Conservation (phyloP, 2,888 invertebrate genomes). For the Calliopum simillimum region DNA sequence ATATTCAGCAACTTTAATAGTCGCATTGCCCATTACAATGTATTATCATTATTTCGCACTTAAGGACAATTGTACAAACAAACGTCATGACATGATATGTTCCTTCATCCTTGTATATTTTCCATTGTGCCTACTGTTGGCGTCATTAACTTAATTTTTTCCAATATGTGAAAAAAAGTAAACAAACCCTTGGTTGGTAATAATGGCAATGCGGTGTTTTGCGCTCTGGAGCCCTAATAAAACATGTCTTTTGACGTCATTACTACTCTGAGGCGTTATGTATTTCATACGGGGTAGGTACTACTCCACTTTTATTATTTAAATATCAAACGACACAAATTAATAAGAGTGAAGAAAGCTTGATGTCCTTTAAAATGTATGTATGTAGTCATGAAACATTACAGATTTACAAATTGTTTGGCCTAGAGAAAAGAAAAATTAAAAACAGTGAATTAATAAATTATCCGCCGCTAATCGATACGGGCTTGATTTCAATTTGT, state of each 20-base stretch:
- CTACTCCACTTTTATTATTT: too few relatives aligned
- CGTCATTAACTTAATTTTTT: conserved; percentile 12
- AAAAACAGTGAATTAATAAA: too few relatives aligned
- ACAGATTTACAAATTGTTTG: too few relatives aligned
- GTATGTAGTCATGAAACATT: too few relatives aligned
- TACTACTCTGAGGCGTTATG: background rate
- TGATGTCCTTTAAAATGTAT: too few relatives aligned
- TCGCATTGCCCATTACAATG: background rate
- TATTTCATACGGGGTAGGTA: background rate
- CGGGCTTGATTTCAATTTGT: background rate
- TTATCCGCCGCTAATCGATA: too few relatives aligned
- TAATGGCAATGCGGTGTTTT: conserved; percentile 19
- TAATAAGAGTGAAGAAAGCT: too few relatives aligned
- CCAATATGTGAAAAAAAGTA: background rate
- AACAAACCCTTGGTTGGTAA: background rate
- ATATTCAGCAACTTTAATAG: too few relatives aligned
- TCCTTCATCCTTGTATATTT: too few relatives aligned
- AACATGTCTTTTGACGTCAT: conserved; percentile 29
- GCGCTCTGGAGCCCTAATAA: background rate
- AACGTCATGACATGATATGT: background rate
- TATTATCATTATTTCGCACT: conserved; percentile 12
- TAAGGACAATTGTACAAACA: background rate
- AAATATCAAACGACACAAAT: too few relatives aligned
- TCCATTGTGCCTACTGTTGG: background rate
- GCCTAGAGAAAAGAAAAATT: too few relatives aligned